phyloP scores from a whole-genome alignment of 23 tunicate genomes.

The Oikopleura albicans region DNA sequence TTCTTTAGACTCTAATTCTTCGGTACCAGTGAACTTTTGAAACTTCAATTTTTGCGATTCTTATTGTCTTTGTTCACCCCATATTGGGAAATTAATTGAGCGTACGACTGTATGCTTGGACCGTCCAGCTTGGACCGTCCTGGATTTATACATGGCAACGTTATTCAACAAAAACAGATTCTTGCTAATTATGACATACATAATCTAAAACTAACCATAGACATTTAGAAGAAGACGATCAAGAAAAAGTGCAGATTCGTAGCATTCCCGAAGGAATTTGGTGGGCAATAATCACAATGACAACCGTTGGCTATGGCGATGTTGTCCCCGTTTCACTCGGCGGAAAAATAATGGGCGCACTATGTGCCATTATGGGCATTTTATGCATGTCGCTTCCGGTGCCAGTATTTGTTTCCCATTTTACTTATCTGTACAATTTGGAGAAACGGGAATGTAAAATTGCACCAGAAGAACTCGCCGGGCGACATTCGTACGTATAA shows the following conservation, averaged over 20 bases:
- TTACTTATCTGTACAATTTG: constrained; percentile 63
- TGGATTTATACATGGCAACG: too few species aligned
- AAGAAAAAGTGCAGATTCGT: neutral
- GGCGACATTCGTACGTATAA: too few species aligned
- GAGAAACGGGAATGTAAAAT: constrained; percentile 30
- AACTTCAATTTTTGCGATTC: too few species aligned
- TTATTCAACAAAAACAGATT: too few species aligned
- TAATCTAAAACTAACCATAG: too few species aligned
- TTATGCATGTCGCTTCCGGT: constrained; percentile 86
- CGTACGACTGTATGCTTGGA: too few species aligned
- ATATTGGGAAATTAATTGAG: too few species aligned
- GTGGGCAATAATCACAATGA: neutral
- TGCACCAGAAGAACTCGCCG: neutral
- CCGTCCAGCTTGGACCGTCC: too few species aligned
- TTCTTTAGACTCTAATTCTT: too few species aligned
- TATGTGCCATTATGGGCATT: constrained; percentile 23
- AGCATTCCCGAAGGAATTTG: neutral
- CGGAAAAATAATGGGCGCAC: neutral
- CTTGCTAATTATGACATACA: too few species aligned
- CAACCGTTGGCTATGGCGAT: neutral
- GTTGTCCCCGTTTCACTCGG: neutral
- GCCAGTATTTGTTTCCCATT: constrained; percentile 81
- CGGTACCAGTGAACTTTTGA: too few species aligned
- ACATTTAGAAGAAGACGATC: neutral
- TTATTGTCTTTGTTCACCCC: too few species aligned